Conservation (phyloP, 1,140 invertebrate genomes). For the Bombus fervidus region DNA sequence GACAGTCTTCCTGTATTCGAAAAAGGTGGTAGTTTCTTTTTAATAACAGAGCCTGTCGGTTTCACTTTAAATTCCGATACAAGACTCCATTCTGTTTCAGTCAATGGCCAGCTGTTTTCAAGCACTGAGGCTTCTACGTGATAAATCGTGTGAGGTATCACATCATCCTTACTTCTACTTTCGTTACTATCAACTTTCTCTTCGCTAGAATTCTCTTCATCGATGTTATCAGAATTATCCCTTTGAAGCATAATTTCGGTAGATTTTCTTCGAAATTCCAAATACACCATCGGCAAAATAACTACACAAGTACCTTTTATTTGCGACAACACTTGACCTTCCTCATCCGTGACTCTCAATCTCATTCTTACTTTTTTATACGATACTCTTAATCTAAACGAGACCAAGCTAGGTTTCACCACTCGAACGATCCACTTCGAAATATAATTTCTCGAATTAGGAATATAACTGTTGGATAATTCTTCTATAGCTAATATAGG, state of each 20-base stretch:
- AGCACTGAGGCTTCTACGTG: slow-evolving; percentile 64
- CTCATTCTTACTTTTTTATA: slow-evolving; percentile 46
- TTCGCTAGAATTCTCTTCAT: not conserved
- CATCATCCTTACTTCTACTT: slow-evolving; percentile 6
- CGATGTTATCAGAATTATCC: not conserved
- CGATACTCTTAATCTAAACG: slow-evolving; percentile 60
- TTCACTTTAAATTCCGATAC: slow-evolving; percentile 50
- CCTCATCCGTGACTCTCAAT: slow-evolving; percentile 49
- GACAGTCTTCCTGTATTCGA: not conserved
- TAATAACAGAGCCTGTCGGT: not conserved
- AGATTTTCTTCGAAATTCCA: not conserved
- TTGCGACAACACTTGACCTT: slow-evolving; percentile 36
- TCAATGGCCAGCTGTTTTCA: slow-evolving; percentile 72
- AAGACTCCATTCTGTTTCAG: slow-evolving; percentile 62
- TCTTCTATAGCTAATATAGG: slow-evolving; percentile 47
- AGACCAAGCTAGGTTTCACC: slow-evolving; percentile 32
- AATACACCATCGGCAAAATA: slow-evolving; percentile 59
- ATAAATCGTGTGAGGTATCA: slow-evolving; percentile 29
- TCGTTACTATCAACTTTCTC: not conserved
- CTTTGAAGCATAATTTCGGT: too few relatives aligned
- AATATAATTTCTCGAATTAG: slow-evolving; percentile 63
- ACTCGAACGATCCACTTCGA: slow-evolving; percentile 57
- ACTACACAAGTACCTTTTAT: slow-evolving; percentile 46
- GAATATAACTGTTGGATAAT: slow-evolving; percentile 64
- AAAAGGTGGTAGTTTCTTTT: not conserved